These are phyloP conservation scores for Junonia oenone DNA, from an alignment of 2,888 invertebrate genomes.

Conservation along the genomic window DNA sequence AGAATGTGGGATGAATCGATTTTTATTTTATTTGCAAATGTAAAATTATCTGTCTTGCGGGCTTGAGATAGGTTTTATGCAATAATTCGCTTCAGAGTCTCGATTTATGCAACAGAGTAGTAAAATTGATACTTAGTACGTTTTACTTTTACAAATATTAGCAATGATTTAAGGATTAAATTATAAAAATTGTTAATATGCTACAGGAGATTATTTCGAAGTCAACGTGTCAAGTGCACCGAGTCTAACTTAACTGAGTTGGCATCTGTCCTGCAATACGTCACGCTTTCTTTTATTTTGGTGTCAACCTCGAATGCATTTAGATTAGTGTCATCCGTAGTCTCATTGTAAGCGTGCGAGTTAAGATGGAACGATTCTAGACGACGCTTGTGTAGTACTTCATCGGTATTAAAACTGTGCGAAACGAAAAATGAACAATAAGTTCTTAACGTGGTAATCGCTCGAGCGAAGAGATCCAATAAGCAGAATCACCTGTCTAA, in stretches of 20 bases:
- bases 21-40: constrained; percentile 1
- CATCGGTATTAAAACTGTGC: constrained; percentile 15
- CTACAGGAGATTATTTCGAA: neutral
- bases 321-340: constrained; percentile 47
- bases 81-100: neutral
- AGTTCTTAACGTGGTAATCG: constrained; percentile 8
- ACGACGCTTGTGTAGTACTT: constrained; percentile 19
- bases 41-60: constrained; percentile 4
- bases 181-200: neutral
- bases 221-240: constrained; percentile 4
- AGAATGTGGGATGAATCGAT: neutral
- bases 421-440: constrained; percentile 14
- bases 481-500: constrained; percentile 29
- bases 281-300: constrained; percentile 60
- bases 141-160: neutral
- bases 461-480: constrained; percentile 24
- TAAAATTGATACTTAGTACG: neutral
- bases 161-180: neutral
- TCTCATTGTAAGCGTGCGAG: constrained; percentile 41
- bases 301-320: constrained; percentile 45
- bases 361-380: constrained; percentile 39
- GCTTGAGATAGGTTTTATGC: constrained; percentile 4
- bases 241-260: constrained; percentile 16
- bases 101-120: neutral
- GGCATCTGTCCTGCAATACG: constrained; percentile 39